A percentile compares a stretch with the other conserved stretches of the same genome.
phyloP scores from a whole-genome alignment of 2,797 vertebrate species.

The Eleutherodactylus coqui region DNA sequence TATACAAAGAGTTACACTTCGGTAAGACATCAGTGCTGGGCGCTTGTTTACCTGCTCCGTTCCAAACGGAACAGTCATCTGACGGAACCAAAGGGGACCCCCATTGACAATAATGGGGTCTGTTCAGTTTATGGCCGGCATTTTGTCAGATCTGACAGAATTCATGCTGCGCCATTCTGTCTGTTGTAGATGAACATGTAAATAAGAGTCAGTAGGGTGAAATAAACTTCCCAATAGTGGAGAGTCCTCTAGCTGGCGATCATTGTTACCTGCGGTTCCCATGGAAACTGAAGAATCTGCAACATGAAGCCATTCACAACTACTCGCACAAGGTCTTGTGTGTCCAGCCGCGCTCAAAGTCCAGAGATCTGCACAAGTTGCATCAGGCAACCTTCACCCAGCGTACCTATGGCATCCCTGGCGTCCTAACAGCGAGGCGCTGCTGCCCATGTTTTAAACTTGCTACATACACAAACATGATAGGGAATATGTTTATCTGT shows the following conservation, averaged over 20 bases:
- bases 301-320: not conserved
- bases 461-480: too few species aligned
- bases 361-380: not conserved
- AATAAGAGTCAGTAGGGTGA: not conserved
- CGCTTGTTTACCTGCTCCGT: too few species aligned
- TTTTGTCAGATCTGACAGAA: too few species aligned
- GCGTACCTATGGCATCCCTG: not conserved
- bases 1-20: too few species aligned
- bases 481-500: too few species aligned
- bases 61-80: too few species aligned
- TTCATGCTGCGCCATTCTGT: too few species aligned
- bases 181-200: not conserved
- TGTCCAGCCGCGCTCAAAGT: slow-evolving; percentile 21
- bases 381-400: slow-evolving; percentile 28
- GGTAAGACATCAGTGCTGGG: too few species aligned
- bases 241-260: not conserved
- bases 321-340: not conserved
- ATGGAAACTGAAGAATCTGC: slow-evolving; percentile 25
- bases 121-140: too few species aligned
- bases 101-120: too few species aligned
- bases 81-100: too few species aligned
- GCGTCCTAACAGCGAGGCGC: not conserved
- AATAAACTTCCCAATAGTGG: not conserved
- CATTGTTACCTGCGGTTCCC: slow-evolving; percentile 20
- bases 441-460: too few species aligned